phyloP scores from a whole-genome alignment of 2,797 vertebrate genomes.

The Pantherophis vulpinus region DNA sequence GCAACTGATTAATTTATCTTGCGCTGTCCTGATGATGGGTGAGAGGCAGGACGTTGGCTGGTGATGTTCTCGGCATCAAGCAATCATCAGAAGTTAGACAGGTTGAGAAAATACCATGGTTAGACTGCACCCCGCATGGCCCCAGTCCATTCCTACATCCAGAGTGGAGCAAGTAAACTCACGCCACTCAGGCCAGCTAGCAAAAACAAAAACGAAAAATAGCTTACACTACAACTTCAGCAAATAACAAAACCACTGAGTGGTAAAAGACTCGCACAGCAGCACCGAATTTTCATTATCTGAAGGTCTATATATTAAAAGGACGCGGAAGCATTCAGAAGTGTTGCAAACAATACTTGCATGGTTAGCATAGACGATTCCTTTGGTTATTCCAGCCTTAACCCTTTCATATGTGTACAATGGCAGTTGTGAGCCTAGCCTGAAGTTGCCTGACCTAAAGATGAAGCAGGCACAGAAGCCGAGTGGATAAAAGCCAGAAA shows the following conservation, averaged over 20 bases:
- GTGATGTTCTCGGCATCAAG: neutral
- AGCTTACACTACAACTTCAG: neutral
- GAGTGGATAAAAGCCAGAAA: neutral
- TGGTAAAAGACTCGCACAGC: neutral
- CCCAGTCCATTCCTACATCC: neutral
- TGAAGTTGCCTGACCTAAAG: neutral
- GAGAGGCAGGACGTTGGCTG: neutral
- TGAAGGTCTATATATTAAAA: neutral
- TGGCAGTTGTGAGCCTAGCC: neutral
- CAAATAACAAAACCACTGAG: neutral
- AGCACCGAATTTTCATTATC: neutral
- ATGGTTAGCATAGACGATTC: accelerated
- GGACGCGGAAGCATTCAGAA: neutral
- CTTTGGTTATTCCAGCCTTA: neutral
- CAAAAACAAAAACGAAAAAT: neutral
- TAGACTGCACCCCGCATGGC: neutral
- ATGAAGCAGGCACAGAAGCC: neutral
- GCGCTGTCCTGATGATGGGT: neutral
- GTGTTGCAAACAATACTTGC: neutral
- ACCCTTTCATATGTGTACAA: neutral
- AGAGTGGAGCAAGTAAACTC: neutral
- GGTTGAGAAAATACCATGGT: neutral
- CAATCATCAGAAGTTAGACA: neutral
- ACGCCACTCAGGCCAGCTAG: neutral
- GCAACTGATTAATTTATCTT: neutral